Base-by-base conservation (phyloP, 2,113 vertebrate genomes). In the Grus americana region DNA sequence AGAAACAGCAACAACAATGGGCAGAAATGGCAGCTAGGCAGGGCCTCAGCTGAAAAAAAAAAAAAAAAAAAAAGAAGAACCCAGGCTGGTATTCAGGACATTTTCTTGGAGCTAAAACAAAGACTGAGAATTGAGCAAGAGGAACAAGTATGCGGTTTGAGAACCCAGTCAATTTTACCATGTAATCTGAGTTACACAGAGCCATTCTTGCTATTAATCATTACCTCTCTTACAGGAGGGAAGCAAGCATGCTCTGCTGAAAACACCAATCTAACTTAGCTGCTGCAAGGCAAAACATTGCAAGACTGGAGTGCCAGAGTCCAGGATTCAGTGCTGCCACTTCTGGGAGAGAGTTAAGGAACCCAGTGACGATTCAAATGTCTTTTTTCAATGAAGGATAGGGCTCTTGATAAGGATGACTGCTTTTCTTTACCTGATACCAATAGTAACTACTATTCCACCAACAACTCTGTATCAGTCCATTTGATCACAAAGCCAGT, bases 331-430 rank as follows among this genome's bases (percentile, higher is more conserved):
- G n/a, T 71, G 52, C 32, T 75, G n/a, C 15, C 52, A 55, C 61
- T 59, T 36, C 27, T 71, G 36, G 34, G 47, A 72, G 13, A 72
- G 17, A 79, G 22, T 32, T 22, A 90, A 79, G 32, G 52, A 90
- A 46, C 2, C 2, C 23, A 34, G 24, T 17, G 22, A 54, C 1
- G 10, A 79, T 42, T 83, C 29, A 30, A 62, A 16, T 0, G 0
- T 42, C 10, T 32, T 54, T 29, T 38, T 72, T 47, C 32, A 57
- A 4, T 55, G 42, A 79, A 58, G 76, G 36, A 54, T 1, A 54
- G 38, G 32, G 17, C 6, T 47, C 70, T 58, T 82, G 10, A 9
- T 40, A 62, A 65, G 11, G 20, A 38, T 10, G 11, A 86, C 83
- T 29, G 40, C 14, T 71, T 66, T 47, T 47, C 52, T 62, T 59